These are phyloP conservation scores for Meteorus colon DNA, from an alignment of 2,888 invertebrate genomes.

Conservation along the genomic window DNA sequence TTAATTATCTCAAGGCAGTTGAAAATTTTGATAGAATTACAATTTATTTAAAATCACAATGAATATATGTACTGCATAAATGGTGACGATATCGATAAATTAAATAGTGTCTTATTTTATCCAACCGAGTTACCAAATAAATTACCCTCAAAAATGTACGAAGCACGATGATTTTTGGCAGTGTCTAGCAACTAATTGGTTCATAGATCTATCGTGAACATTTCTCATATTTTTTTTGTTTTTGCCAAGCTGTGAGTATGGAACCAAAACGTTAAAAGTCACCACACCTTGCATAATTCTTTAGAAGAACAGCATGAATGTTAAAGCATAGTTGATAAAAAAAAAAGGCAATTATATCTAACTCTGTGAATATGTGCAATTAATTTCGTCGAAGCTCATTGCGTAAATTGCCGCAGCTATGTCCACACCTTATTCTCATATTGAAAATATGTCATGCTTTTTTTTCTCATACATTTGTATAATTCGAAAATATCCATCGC, in stretches of 20 bases:
- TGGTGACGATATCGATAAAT: not conserved
- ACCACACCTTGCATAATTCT: not conserved
- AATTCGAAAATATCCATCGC: not conserved
- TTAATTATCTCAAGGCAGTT: slow-evolving; percentile 10
- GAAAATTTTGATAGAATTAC: not conserved
- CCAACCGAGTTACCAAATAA: not conserved
- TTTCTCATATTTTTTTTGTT: not conserved
- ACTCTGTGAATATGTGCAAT: not conserved
- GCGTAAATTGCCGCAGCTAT: not conserved
- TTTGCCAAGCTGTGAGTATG: not conserved
- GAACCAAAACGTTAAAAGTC: not conserved
- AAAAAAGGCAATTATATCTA: not conserved
- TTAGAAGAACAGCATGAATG: not conserved
- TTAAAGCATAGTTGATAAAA: not conserved
- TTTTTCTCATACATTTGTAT: not conserved
- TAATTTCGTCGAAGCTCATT: not conserved
- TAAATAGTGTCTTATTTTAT: not conserved
- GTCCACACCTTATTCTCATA: not conserved
- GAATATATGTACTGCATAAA: not conserved
- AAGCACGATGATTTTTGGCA: slow-evolving; percentile 32
- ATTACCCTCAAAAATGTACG: not conserved
- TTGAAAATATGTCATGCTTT: not conserved
- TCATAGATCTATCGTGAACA: slow-evolving; percentile 6
- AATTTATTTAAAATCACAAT: not conserved
- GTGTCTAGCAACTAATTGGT: slow-evolving; percentile 30